Conservation (phyloP, 2,113 vertebrate species). For the Eurystomus gularis region DNA sequence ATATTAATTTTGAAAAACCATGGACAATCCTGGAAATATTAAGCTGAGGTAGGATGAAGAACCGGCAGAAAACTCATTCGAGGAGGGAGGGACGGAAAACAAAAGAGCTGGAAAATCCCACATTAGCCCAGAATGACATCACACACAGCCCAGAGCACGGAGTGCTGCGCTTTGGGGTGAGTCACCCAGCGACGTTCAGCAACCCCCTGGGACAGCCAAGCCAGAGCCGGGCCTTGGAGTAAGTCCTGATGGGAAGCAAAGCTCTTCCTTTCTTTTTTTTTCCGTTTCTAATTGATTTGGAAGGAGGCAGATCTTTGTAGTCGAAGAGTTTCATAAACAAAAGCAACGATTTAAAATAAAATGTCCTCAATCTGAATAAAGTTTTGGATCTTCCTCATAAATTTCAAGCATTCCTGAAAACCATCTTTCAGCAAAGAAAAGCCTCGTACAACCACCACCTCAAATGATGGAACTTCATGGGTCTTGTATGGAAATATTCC, state of each 20-base stretch:
- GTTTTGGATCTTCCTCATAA: neutral
- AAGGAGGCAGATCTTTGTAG: neutral
- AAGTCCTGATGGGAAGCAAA: neutral
- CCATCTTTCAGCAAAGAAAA: neutral
- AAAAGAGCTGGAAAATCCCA: conserved; percentile 78
- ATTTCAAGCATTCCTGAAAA: conserved; percentile 25
- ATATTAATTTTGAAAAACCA: neutral
- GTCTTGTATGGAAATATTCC: neutral
- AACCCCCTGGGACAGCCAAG: neutral
- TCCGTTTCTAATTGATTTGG: neutral
- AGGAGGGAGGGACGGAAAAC: conserved; percentile 53
- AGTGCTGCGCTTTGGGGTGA: neutral
- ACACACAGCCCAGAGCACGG: conserved; percentile 2
- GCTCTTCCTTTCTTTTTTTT: neutral
- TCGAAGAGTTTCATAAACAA: neutral
- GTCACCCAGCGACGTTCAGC: conserved; percentile 33
- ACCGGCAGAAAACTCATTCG: conserved; percentile 36
- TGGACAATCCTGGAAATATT: neutral
- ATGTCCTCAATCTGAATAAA: neutral
- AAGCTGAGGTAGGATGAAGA: neutral
- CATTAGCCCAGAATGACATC: conserved; percentile 46
- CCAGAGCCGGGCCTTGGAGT: neutral
- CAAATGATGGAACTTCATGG: neutral
- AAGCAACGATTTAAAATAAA: neutral
- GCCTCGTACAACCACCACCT: neutral